Percentiles rank a stretch among this genome's conserved stretches.
These are phyloP conservation scores for Catocala nupta DNA, from an alignment of 2,888 invertebrate species.

Conservation along the genomic window DNA sequence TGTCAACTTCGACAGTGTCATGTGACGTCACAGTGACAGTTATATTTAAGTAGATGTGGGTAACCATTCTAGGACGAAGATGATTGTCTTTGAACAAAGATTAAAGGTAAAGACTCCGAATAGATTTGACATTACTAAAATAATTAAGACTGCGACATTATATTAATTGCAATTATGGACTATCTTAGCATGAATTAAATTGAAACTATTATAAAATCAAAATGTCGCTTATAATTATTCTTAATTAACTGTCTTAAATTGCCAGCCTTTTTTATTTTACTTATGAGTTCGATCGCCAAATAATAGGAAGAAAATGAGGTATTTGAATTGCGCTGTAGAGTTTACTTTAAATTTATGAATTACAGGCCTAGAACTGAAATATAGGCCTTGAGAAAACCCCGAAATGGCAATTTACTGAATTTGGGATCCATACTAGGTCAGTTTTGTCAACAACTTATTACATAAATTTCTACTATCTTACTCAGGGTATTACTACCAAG, in stretches of 20 bases:
- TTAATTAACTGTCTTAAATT: no score
- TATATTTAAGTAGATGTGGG: background rate
- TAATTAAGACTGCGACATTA: conserved; percentile 1
- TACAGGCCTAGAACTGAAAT: background rate
- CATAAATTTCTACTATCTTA: background rate
- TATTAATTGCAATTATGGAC: background rate
- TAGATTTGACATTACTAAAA: background rate
- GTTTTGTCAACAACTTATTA: conserved; percentile 7
- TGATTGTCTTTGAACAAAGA: background rate
- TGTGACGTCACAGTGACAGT: conserved; percentile 3
- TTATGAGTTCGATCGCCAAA: no score
- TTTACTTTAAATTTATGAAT: no score
- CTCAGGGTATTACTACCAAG: no score
- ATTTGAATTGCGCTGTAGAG: no score
- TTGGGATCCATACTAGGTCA: background rate
- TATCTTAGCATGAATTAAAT: background rate
- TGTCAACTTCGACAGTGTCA: conserved; percentile 2
- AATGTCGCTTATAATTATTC: no score
- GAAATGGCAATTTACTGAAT: background rate
- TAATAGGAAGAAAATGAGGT: no score
- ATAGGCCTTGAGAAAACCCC: conserved; percentile 7
- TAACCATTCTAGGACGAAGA: background rate
- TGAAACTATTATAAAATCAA: no score
- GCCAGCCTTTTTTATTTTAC: no score
- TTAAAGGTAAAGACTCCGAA: background rate